Evolutionary conservation across 2,888 invertebrate species (phyloP).

Genomic region (Phalangium opilio): DNA sequence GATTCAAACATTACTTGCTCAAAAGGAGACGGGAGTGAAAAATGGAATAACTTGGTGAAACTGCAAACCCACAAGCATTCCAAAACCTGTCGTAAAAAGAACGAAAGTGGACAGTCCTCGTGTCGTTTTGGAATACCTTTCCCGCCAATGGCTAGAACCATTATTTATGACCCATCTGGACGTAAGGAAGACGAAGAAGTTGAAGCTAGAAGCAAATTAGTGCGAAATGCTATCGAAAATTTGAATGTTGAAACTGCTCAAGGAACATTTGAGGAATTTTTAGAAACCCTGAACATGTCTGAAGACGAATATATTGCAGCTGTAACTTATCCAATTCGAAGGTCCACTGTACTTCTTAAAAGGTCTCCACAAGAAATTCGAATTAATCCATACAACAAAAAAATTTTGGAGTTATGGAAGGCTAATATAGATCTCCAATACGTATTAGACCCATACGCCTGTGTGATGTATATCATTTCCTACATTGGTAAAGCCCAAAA

Average conservation of each 20-base stretch:
- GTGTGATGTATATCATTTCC: too few species aligned
- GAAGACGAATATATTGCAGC: constrained; percentile 2
- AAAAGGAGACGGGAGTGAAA: not conserved
- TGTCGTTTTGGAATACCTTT: constrained; percentile 6
- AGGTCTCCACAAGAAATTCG: constrained; percentile 16
- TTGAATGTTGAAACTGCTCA: too few species aligned
- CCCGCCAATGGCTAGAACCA: not conserved
- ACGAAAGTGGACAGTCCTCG: not conserved
- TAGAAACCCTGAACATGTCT: not conserved
- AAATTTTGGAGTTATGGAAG: too few species aligned
- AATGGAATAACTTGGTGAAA: not conserved
- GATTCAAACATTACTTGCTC: too few species aligned
- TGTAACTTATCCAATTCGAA: constrained; percentile 4
- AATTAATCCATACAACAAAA: too few species aligned
- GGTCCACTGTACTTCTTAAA: constrained; percentile 18
- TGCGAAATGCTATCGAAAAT: constrained; percentile 1
- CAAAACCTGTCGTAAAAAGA: constrained; percentile 6
- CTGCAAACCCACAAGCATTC: constrained; percentile 7
- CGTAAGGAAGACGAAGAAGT: constrained; percentile 3
- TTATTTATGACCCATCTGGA: not conserved
- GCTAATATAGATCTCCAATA: too few species aligned
- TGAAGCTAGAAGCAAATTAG: constrained; percentile 2
- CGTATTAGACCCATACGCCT: too few species aligned
- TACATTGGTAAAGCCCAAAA: too few species aligned
- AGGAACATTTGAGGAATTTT: too few species aligned